These are phyloP conservation scores for Ceyx cyanopectus DNA, from an alignment of 2,113 vertebrate genomes.

Conservation along the genomic window DNA sequence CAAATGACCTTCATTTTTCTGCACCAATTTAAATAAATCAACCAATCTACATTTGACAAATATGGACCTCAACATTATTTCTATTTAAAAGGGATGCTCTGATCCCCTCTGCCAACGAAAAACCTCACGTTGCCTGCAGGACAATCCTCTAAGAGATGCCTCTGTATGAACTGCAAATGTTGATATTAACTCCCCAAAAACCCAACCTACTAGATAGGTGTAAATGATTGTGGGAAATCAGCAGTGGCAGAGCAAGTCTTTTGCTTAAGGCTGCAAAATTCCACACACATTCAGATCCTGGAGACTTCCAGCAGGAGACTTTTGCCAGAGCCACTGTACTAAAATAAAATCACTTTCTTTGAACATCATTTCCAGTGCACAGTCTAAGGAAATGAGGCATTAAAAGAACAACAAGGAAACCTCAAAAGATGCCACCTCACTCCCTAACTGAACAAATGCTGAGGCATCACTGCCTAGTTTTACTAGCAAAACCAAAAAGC, in stretches of 20 bases:
- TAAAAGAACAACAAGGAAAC: conserved; percentile 16
- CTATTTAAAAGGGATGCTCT: neutral
- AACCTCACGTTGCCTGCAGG: neutral
- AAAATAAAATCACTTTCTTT: neutral
- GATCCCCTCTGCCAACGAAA: neutral
- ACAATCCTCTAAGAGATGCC: neutral
- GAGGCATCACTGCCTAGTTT: neutral
- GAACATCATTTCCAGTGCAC: neutral
- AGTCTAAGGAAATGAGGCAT: neutral
- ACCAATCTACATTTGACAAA: neutral
- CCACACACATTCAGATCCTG: neutral
- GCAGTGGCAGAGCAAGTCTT: neutral
- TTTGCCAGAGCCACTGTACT: neutral
- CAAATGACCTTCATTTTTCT: neutral
- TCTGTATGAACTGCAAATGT: neutral
- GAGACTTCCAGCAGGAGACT: neutral
- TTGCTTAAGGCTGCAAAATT: neutral
- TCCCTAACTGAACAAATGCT: neutral
- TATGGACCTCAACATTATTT: neutral
- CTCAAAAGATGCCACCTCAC: neutral
- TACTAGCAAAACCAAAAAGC: neutral
- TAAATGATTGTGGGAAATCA: neutral
- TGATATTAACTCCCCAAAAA: fast-evolving
- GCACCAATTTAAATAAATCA: neutral
- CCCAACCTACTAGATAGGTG: neutral